phyloP scores from a whole-genome alignment of 2,113 vertebrate species.

The Prietella phreatophila region DNA sequence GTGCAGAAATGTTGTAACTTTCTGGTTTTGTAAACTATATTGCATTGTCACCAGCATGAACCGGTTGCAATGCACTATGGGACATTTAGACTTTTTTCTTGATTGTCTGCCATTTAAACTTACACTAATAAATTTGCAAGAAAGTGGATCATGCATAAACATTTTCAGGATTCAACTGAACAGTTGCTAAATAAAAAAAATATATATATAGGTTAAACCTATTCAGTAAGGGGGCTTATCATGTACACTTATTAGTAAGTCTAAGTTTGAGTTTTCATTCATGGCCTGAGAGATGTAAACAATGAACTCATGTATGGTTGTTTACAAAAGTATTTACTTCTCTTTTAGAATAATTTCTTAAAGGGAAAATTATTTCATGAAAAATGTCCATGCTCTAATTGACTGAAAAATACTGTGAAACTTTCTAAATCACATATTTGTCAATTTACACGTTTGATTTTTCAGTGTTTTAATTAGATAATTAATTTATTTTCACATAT shows the following conservation, averaged over 20 bases:
- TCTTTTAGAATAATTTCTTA: background rate
- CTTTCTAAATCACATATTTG: background rate
- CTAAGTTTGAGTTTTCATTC: background rate
- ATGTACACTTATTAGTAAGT: background rate
- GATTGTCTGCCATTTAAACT: background rate
- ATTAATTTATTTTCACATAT: background rate
- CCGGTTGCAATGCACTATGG: background rate
- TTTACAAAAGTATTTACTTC: slow-evolving; percentile 13
- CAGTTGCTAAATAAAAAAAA: background rate
- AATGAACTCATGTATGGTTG: background rate
- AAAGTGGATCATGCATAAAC: background rate
- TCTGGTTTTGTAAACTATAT: background rate
- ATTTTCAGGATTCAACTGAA: background rate
- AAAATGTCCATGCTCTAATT: background rate
- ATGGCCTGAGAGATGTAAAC: background rate
- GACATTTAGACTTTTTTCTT: background rate
- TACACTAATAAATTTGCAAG: background rate
- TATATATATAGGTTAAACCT: background rate
- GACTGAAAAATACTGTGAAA: slow-evolving; percentile 4
- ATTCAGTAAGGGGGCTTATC: background rate
- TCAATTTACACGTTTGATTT: background rate
- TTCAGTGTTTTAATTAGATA: background rate
- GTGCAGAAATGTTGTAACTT: background rate
- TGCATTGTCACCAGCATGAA: background rate
- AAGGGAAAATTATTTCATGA: background rate